Percentiles rank a stretch among this genome's conserved stretches.
Conservation (phyloP, 1,140 invertebrate genomes). For the Nasonia longicornis region DNA sequence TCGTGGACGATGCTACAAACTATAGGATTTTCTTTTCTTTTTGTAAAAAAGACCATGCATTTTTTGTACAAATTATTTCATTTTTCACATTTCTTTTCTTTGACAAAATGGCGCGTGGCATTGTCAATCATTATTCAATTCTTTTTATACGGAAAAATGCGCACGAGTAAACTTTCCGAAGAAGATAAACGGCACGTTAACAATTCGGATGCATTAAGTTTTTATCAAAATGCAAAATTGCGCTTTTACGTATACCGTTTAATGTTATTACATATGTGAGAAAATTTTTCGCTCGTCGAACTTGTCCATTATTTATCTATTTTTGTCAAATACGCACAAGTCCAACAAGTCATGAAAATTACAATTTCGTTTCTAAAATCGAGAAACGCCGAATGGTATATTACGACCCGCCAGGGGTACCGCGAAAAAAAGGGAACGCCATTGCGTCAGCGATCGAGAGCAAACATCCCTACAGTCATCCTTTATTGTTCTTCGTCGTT, state of each 20-base stretch:
- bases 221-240: slow-evolving; percentile 37
- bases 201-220: slow-evolving; percentile 39
- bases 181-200: slow-evolving; percentile 22
- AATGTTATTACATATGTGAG: slow-evolving; percentile 40
- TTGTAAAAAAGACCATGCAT: slow-evolving; percentile 57
- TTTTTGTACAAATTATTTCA: slow-evolving; percentile 52
- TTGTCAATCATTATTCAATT: slow-evolving; percentile 33
- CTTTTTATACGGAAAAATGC: slow-evolving; percentile 37
- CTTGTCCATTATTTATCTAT: slow-evolving; percentile 20
- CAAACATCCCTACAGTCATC: slow-evolving; percentile 10
- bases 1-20: slow-evolving; percentile 58
- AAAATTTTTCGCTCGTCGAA: slow-evolving; percentile 43
- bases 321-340: slow-evolving; percentile 30
- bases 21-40: slow-evolving; percentile 50
- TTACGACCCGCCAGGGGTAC: slow-evolving; percentile 45
- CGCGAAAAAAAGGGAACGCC: slow-evolving; percentile 32
- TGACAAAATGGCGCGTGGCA: slow-evolving; percentile 48
- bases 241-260: slow-evolving; percentile 29
- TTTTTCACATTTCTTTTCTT: slow-evolving; percentile 44
- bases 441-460: slow-evolving; percentile 34
- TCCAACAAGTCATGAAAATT: slow-evolving; percentile 41
- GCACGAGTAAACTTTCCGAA: slow-evolving; percentile 39
- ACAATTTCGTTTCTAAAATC: slow-evolving; percentile 45
- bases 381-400: slow-evolving; percentile 44
- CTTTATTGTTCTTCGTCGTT: slow-evolving; percentile 16